Base-by-base conservation (phyloP, 2,888 invertebrate species). In the Agrochola litura region DNA sequence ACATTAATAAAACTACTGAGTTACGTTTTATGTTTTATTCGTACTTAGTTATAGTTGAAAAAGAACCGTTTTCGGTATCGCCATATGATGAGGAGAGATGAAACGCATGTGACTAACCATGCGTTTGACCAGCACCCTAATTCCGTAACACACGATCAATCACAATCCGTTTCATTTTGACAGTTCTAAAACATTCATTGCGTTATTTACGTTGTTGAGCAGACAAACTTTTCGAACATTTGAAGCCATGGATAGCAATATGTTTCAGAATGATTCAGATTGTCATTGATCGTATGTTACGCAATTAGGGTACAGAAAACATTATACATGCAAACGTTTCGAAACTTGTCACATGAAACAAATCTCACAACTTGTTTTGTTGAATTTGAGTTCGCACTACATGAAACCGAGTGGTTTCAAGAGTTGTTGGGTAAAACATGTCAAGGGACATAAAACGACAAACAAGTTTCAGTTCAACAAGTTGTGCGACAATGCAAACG, bases 1-100 rank as follows among this genome's bases (percentile, higher is more conserved):
- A 87, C 66, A 86, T 81, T 79, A 78, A 70, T 73, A 75, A 76
- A 73, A 64, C 69, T 85, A 86, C 77, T 16, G 64, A 67, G 74
- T 86, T 73, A 78, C 9, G 70, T 69, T 61, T 77, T 77, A 79
- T 52, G 46, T 52, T 73, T 54, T 75, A 69, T 49, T 76, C 30
- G 22, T 76, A 74, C 25, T 25, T 73, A 65, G 37, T 80, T n/a
- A 41, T 43, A n/a, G 41, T 67, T 71, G 37, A 52, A 79, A 43
- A 10, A 68, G 52, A 22, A 61, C 52, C 25, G 9, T 37, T 61
- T 79, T 70, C 52, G 22, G 41, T 22, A 60, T n/a, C 30, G 41
- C 16, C 14, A 25, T 19, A 16, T 37, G 1, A 58, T 60, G 25
- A 25, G 6, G 16, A 71, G 64, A 46, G n/a, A 76, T 65, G 37